phyloP scores from a whole-genome alignment of 2,797 vertebrate genomes.

The Ctenochaetus hawaiiensis region DNA sequence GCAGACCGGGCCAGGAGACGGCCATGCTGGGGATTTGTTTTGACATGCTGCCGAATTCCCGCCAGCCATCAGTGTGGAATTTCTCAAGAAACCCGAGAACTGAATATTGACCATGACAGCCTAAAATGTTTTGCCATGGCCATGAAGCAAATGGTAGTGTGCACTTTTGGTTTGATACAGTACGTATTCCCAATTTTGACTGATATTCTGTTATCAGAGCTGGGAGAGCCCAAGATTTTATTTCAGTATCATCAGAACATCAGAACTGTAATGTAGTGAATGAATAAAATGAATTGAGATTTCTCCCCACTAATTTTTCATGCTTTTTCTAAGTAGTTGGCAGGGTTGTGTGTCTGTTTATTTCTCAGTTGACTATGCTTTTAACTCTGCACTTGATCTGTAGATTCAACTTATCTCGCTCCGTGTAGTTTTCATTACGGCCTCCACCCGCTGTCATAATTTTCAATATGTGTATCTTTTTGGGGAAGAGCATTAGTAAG shows the following conservation, averaged over 20 bases:
- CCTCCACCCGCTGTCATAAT: constrained; percentile 37
- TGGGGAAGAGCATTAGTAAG: constrained; percentile 45
- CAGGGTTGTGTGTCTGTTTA: constrained; percentile 17
- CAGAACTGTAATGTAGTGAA: background rate
- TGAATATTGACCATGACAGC: constrained; percentile 68
- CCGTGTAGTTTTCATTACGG: constrained; percentile 28
- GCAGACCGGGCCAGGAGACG: constrained; percentile 59
- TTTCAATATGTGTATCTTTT: constrained; percentile 50
- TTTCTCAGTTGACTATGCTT: constrained; percentile 26
- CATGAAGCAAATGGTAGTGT: constrained; percentile 45
- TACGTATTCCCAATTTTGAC: constrained; percentile 31
- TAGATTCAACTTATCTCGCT: constrained; percentile 22
- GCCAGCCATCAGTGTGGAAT: constrained; percentile 61
- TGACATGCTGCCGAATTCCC: constrained; percentile 70
- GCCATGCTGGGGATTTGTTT: constrained; percentile 71
- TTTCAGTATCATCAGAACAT: constrained; percentile 3
- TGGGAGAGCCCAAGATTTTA: background rate
- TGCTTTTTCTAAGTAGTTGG: constrained; percentile 4
- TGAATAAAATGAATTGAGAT: background rate
- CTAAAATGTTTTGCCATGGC: constrained; percentile 50
- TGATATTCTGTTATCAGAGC: constrained; percentile 11
- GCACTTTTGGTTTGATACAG: constrained; percentile 36
- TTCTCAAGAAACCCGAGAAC: constrained; percentile 54
- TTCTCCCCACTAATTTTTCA: background rate
- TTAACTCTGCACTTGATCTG: constrained; percentile 28